Conservation (phyloP, 2,113 vertebrate genomes). For the Penelope pileata region DNA sequence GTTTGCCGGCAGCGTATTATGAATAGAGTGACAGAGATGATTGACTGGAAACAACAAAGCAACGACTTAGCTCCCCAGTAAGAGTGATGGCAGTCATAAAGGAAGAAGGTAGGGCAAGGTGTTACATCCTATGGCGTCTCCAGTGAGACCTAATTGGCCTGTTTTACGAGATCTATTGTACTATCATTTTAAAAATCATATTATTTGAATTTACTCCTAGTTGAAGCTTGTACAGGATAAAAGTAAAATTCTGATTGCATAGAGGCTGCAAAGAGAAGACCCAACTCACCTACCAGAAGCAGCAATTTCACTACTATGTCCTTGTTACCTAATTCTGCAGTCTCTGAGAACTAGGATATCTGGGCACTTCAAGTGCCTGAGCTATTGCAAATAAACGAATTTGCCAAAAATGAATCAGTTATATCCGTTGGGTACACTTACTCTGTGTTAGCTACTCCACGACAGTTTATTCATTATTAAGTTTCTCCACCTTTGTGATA, state of each 20-base stretch:
- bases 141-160: neutral
- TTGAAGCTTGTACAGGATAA: neutral
- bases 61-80: neutral
- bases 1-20: neutral
- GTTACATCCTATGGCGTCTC: neutral
- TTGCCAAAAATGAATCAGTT: neutral
- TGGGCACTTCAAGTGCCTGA: neutral
- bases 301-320: neutral
- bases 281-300: neutral
- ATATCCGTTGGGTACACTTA: neutral
- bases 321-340: neutral
- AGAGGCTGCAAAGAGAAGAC: neutral
- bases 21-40: neutral
- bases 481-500: neutral
- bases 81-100: neutral
- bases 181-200: neutral
- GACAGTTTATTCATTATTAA: neutral
- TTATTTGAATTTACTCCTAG: neutral
- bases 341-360: neutral
- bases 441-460: neutral
- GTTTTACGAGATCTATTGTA: neutral
- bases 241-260: neutral
- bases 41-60: neutral
- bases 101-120: accelerated
- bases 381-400: neutral